Conservation (phyloP, 2,113 vertebrate species). For the Holacanthus passer region DNA sequence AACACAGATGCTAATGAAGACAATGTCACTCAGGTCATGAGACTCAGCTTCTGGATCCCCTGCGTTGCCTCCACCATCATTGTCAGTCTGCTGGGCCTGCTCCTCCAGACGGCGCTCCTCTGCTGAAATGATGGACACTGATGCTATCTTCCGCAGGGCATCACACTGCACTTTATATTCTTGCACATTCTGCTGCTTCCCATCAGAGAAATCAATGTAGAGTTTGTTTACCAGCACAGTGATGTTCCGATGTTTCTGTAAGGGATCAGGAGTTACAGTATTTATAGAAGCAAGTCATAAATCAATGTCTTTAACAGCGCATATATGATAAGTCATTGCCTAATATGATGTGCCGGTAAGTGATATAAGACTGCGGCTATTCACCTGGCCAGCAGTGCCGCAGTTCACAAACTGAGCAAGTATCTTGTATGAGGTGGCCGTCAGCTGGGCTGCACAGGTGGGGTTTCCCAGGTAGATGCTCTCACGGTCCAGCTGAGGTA, state of each 20-base stretch:
- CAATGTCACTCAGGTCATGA: conserved; percentile 93
- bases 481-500: conserved; percentile 90
- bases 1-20: conserved; percentile 97
- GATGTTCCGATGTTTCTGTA: conserved; percentile 92
- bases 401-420: conserved; percentile 94
- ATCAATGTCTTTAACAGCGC: neutral
- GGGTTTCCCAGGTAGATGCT: conserved; percentile 93
- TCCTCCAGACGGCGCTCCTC: conserved; percentile 85
- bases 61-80: conserved; percentile 25
- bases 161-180: conserved; percentile 94
- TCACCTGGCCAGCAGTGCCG: conserved; percentile 92
- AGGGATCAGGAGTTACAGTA: conserved; percentile 36
- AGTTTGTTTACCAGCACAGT: conserved; percentile 92
- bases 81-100: conserved; percentile 84
- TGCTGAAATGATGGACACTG: conserved; percentile 86
- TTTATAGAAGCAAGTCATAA: neutral
- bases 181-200: conserved; percentile 87
- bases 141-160: conserved; percentile 91
- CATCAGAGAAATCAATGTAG: conserved; percentile 91
- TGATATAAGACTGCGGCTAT: neutral
- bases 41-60: conserved; percentile 66
- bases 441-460: conserved; percentile 89
- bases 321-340: neutral
- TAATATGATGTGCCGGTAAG: neutral
- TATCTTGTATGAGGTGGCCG: conserved; percentile 89